These are phyloP conservation scores for Drosophila nigricruria DNA, from an alignment of 2,888 invertebrate genomes.

Conservation along the genomic window DNA sequence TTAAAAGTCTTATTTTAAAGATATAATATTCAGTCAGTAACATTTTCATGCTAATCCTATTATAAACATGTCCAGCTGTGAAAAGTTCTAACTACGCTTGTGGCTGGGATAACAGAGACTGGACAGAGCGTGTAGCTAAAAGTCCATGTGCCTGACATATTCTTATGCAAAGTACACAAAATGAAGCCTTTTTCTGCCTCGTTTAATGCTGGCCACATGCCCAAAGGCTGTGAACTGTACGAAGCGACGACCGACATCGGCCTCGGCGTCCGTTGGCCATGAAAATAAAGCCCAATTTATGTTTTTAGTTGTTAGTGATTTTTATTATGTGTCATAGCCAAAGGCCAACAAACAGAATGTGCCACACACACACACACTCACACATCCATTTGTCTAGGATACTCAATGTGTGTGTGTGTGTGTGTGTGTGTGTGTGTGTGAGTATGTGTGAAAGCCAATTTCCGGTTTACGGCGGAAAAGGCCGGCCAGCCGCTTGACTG, in stretches of 20 bases:
- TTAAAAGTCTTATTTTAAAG: neutral
- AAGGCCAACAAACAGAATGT: conserved; percentile 43
- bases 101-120: neutral
- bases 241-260: conserved; percentile 20
- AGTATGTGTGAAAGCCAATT: conserved; percentile 60
- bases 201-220: conserved; percentile 52
- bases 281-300: conserved; percentile 78
- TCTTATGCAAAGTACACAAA: conserved; percentile 73
- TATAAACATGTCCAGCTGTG: neutral
- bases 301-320: conserved; percentile 79
- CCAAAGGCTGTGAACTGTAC: conserved; percentile 17
- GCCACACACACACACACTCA: conserved; percentile 10
- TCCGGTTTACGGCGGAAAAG: conserved; percentile 70
- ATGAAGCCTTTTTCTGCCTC: conserved; percentile 66
- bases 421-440: conserved; percentile 33
- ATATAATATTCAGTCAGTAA: neutral
- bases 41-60: neutral
- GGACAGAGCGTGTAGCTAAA: neutral
- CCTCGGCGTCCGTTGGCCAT: conserved; percentile 57
- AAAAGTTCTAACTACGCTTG: neutral
- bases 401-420: conserved; percentile 6
- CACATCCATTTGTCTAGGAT: conserved; percentile 12
- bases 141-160: conserved; percentile 45
- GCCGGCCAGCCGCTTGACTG: conserved; percentile 33
- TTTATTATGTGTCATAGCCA: conserved; percentile 79